These are phyloP conservation scores for Anolis carolinensis DNA, from an alignment of 2,113 vertebrate species.

Conservation along the genomic window DNA sequence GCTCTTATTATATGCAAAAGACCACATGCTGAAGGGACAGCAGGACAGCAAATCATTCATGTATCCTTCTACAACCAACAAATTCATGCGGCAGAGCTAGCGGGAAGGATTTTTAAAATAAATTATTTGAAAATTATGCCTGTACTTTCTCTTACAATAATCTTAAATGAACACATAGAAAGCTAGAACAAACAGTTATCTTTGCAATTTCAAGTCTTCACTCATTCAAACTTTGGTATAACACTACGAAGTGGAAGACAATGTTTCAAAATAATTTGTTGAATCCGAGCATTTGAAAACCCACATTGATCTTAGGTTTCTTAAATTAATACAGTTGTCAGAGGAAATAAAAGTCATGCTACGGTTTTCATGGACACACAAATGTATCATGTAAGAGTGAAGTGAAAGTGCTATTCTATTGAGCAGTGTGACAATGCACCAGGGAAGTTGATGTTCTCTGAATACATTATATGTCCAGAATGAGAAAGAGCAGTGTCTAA, in stretches of 20 bases:
- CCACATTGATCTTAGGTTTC: slow-evolving; percentile 22
- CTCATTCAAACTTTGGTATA: slow-evolving; percentile 42
- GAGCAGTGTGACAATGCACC: slow-evolving; percentile 1
- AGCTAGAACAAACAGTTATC: slow-evolving; percentile 30
- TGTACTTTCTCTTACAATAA: slow-evolving; percentile 53
- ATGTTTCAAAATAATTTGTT: slow-evolving; percentile 20
- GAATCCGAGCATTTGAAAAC: slow-evolving; percentile 47
- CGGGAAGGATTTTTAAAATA: slow-evolving; percentile 66
- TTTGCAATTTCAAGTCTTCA: slow-evolving; percentile 40
- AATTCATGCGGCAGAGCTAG: slow-evolving; percentile 59
- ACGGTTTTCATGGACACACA: slow-evolving; percentile 35
- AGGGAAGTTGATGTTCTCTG: slow-evolving; percentile 30
- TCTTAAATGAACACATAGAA: slow-evolving; percentile 54
- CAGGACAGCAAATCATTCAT: slow-evolving; percentile 68
- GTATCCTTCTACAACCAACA: slow-evolving; percentile 47
- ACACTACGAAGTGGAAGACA: slow-evolving; percentile 33
- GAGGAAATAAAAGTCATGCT: slow-evolving; percentile 25
- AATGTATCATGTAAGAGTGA: slow-evolving; percentile 39
- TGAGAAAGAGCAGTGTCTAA: slow-evolving; percentile 7
- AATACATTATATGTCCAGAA: slow-evolving; percentile 38
- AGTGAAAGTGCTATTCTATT: slow-evolving; percentile 36
- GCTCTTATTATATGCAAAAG: slow-evolving; percentile 78
- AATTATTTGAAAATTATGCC: slow-evolving; percentile 38
- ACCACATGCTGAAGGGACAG: slow-evolving; percentile 75
- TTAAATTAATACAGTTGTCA: slow-evolving; percentile 16